Evolutionary conservation across 2,888 invertebrate species (phyloP), one percentile per base, ranked within the genome.

Genomic region (Calliphora vomitoria): DNA sequence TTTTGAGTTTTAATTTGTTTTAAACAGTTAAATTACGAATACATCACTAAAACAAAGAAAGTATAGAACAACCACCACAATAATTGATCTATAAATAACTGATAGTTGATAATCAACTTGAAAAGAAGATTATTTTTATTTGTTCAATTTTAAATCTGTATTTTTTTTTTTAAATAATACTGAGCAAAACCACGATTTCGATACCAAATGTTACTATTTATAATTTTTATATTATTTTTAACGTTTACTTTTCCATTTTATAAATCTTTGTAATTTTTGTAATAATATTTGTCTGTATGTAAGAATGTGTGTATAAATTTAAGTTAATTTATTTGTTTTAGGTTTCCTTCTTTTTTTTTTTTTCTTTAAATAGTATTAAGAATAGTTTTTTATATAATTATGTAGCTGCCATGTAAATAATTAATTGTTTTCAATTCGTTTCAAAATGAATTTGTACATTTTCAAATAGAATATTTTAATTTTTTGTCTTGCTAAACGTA

Each of bases 341-440:
- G 75, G 31, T 18, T 44, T 82, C 81, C 25, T 53, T 38, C 66
- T 60, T 38, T 68, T 31, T 31, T 53, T 38, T 72, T 68, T 31
- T 72, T 31, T n/a, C 25, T 72, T 64, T 64, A 38, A 60, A 64
- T 71, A 44, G 31, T 81, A 84, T 66, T 85, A 86, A 71, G 53
- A 55, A 53, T 64, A 69, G 31, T 60, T 58, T 76, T 81, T 55
- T 47, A 55, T 20, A 41, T 20, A 72, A 58, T 20, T 68, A n/a
- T n/a, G n/a, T n/a, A 79, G 85, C 89, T 89, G 89, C 89, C 89
- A 89, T 89, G 88, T 86, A 87, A 85, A 87, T 87, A 88, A 74
- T 41, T 38, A 69, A 75, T 55, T 58, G 15, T 71, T 11, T 64
- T 44, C 44, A 72, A 55, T 69, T 71, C 35, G n/a, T 47, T 66